phyloP scores from a whole-genome alignment of 2,888 invertebrate species.

The Cataglyphis altisquamis region DNA sequence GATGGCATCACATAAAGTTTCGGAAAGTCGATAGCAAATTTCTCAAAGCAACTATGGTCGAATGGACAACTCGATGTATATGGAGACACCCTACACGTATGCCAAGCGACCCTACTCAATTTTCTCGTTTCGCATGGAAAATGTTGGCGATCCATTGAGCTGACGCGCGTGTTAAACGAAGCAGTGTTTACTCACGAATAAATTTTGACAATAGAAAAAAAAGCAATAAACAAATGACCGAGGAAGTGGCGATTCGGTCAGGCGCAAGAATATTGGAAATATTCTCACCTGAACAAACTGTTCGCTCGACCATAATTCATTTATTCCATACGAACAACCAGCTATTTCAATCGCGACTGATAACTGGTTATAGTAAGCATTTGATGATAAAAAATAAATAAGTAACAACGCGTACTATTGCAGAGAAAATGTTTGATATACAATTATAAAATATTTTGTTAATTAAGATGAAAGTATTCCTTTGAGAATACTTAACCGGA shows the following conservation, averaged over 20 bases:
- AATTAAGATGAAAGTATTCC: neutral
- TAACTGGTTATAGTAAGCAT: constrained; percentile 3
- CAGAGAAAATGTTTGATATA: neutral
- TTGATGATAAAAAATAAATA: neutral
- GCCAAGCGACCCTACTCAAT: constrained; percentile 39
- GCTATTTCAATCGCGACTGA: neutral
- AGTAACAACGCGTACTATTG: neutral
- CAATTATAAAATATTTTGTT: constrained; percentile 18
- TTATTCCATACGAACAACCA: constrained; percentile 32
- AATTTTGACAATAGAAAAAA: constrained; percentile 41
- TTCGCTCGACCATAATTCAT: constrained; percentile 48
- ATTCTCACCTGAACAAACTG: constrained; percentile 24
- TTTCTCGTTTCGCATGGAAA: constrained; percentile 44
- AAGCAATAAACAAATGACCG: constrained; percentile 50
- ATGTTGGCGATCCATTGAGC: constrained; percentile 34
- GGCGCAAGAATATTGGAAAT: constrained; percentile 47
- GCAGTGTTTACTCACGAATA: constrained; percentile 46
- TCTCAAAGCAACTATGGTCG: constrained; percentile 36
- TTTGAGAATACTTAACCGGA: neutral
- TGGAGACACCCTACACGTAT: neutral
- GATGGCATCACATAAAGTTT: constrained; percentile 11
- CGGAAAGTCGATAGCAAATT: constrained; percentile 35
- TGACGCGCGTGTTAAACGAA: constrained; percentile 46
- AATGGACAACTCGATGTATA: constrained; percentile 11
- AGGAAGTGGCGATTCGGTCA: constrained; percentile 41